Conservation (phyloP, 2,797 vertebrate species). For the Acomys russatus region DNA sequence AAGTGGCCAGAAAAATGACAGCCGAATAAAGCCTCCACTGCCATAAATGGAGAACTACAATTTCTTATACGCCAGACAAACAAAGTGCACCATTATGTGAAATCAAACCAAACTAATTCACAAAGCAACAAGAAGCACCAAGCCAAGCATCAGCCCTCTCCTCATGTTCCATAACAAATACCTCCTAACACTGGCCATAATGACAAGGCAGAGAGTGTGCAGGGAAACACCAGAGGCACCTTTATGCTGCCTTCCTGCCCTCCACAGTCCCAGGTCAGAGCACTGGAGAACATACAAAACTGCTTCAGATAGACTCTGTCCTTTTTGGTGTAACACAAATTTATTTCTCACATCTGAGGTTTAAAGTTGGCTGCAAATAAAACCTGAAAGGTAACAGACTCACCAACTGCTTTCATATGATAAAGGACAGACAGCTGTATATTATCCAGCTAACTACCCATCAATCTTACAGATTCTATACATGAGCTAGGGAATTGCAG, state of each 20-base stretch:
- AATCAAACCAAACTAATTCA: slow-evolving; percentile 51
- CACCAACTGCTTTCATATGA: neutral
- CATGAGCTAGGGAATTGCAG: neutral
- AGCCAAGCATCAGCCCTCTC: neutral
- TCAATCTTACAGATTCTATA: slow-evolving; percentile 47
- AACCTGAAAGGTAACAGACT: slow-evolving; percentile 33
- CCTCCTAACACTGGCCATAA: neutral
- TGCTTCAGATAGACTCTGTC: neutral
- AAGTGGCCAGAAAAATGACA: slow-evolving; percentile 63
- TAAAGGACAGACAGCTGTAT: slow-evolving; percentile 31
- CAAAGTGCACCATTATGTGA: slow-evolving; percentile 35
- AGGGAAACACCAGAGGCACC: neutral
- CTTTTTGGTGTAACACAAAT: neutral
- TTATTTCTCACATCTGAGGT: neutral
- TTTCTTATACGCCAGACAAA: slow-evolving; percentile 55
- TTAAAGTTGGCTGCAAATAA: slow-evolving; percentile 34
- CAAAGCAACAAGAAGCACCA: neutral
- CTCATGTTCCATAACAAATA: neutral
- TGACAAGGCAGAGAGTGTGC: neutral
- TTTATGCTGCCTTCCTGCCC: no score
- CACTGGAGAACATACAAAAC: neutral
- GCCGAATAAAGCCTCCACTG: neutral
- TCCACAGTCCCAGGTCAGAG: neutral
- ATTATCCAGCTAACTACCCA: neutral
- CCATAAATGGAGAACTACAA: slow-evolving; percentile 45